Conservation (phyloP, 2,797 vertebrate genomes). For the Myotis myotis region DNA sequence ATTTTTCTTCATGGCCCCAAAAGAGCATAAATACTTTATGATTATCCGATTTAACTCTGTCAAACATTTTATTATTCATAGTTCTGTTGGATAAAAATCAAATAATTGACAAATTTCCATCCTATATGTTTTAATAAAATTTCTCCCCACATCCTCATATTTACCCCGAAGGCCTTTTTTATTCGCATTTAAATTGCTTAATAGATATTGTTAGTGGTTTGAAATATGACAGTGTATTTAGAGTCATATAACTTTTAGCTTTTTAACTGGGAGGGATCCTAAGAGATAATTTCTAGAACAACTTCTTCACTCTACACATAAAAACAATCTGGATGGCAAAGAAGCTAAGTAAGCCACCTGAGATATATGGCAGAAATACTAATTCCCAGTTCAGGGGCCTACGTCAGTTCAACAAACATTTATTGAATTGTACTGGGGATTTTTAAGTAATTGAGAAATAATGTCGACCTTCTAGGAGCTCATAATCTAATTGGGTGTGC, state of each 20-base stretch:
- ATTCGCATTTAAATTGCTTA: constrained; percentile 21
- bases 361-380: neutral
- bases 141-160: constrained; percentile 22
- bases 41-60: constrained; percentile 36
- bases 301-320: neutral
- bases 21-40: constrained; percentile 20
- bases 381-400: neutral
- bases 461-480: neutral
- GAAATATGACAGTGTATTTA: constrained; percentile 2
- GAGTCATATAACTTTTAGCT: neutral
- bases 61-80: constrained; percentile 54
- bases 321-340: neutral
- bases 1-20: neutral
- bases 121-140: constrained; percentile 5
- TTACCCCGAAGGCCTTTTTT: neutral
- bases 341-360: neutral
- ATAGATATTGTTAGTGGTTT: constrained; percentile 26
- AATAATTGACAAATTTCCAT: neutral
- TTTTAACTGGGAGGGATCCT: neutral
- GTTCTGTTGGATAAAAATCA: constrained; percentile 49
- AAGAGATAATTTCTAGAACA: neutral
- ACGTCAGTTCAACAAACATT: neutral
- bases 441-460: constrained; percentile 38
- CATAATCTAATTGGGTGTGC: neutral
- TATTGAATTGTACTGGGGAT: neutral